phyloP scores from a whole-genome alignment of 2,113 vertebrate genomes.

The Triplophysa rosa region DNA sequence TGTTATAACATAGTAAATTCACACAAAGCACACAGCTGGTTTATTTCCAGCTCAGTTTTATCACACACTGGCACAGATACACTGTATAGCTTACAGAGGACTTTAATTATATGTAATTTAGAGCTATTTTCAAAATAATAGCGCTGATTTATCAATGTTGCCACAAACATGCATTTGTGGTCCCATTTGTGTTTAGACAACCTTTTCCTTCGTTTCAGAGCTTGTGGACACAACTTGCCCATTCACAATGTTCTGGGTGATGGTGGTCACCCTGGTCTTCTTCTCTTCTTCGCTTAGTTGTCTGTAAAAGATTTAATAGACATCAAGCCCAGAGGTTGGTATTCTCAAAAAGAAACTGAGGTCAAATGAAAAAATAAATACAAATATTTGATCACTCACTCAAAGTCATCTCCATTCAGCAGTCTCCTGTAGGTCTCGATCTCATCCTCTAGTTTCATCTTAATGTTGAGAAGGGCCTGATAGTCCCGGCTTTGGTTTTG shows the following conservation, averaged over 20 bases:
- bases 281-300: neutral
- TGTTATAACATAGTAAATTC: too few relatives aligned
- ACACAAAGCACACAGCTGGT: neutral
- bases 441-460: constrained; percentile 92
- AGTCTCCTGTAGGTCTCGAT: constrained; percentile 88
- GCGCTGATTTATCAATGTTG: neutral
- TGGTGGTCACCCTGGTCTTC: neutral
- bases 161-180: neutral
- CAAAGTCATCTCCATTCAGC: constrained; percentile 78
- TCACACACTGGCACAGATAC: neutral
- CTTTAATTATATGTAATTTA: neutral
- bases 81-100: neutral
- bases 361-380: too few relatives aligned
- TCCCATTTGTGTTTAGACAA: neutral
- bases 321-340: neutral
- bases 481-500: constrained; percentile 83
- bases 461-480: constrained; percentile 85
- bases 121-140: neutral
- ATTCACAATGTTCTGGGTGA: neutral
- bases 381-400: neutral
- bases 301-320: constrained; percentile 4
- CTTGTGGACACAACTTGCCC: neutral
- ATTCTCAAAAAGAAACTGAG: too few relatives aligned
- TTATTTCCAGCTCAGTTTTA: neutral
- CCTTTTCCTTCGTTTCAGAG: neutral